Evolutionary conservation across 2,888 invertebrate genomes (phyloP).

Genomic region (Pachycephus smyrnensis): DNA sequence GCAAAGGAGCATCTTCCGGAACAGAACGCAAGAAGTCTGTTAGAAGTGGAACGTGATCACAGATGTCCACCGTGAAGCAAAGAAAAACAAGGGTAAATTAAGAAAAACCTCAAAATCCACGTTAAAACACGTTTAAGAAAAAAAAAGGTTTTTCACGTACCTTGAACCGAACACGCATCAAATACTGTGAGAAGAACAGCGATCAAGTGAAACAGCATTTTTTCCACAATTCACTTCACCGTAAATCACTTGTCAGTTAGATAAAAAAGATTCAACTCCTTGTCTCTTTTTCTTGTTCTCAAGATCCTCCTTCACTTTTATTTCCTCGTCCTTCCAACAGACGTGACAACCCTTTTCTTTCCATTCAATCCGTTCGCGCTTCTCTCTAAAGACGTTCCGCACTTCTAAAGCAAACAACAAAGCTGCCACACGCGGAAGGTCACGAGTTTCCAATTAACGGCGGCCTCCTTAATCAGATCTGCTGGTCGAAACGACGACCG

Average conservation of each 20-base stretch:
- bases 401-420: not conserved
- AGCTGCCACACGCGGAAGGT: not conserved
- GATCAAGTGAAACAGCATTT: constrained; percentile 58
- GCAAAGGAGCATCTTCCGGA: not conserved
- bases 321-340: not conserved
- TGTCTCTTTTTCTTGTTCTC: not conserved
- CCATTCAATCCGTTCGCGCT: not conserved
- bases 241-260: not conserved
- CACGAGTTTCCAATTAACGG: not conserved
- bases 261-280: not conserved
- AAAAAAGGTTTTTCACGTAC: not conserved
- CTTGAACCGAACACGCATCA: not conserved
- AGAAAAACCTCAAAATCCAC: not conserved
- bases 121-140: not conserved
- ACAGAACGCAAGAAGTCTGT: not conserved
- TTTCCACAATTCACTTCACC: constrained; percentile 37
- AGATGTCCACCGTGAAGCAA: not conserved
- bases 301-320: not conserved
- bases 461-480: not conserved
- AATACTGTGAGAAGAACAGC: constrained; percentile 23
- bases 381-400: not conserved
- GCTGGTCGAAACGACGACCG: not conserved
- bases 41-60: not conserved
- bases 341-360: not conserved
- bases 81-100: not conserved